A percentile compares a stretch with the other conserved stretches of the same genome.
phyloP scores from a whole-genome alignment of 2,797 vertebrate species.

The Rhadinocentrus ornatus region DNA sequence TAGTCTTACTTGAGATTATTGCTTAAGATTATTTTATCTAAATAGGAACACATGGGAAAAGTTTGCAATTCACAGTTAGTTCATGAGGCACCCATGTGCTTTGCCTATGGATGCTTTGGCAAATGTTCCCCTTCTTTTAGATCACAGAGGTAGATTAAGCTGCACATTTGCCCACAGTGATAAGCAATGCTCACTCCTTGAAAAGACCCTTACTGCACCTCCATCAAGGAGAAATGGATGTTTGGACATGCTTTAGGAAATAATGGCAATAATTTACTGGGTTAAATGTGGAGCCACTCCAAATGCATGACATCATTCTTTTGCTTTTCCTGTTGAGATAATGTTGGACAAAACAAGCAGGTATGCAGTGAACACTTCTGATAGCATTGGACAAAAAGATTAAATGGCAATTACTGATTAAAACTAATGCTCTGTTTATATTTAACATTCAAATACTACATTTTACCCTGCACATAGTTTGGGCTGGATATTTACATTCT shows the following conservation, averaged over 20 bases:
- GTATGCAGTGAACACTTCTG: constrained; percentile 28
- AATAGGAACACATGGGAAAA: neutral
- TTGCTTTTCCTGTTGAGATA: constrained; percentile 70
- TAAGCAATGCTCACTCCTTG: constrained; percentile 13
- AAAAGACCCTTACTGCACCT: constrained; percentile 23
- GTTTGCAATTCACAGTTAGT: neutral
- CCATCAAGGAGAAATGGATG: constrained; percentile 41
- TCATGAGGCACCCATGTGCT: neutral
- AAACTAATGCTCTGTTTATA: neutral
- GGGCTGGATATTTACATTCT: neutral
- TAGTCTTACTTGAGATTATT: neutral
- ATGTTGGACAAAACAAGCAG: constrained; percentile 50
- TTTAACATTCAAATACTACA: neutral
- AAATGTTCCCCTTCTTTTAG: neutral
- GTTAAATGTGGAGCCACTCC: constrained; percentile 47
- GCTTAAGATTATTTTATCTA: neutral
- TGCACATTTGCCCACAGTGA: constrained; percentile 9
- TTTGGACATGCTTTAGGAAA: constrained; percentile 62
- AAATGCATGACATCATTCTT: constrained; percentile 66
- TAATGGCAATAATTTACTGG: constrained; percentile 47
- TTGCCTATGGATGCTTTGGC: neutral
- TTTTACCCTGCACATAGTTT: neutral
- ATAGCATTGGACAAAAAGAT: constrained; percentile 25
- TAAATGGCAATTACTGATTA: constrained; percentile 24
- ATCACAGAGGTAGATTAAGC: constrained; percentile 8